Percentiles rank a stretch among this genome's conserved stretches.
phyloP scores from a whole-genome alignment of 1,140 invertebrate species.

The Nixonia krombeini region DNA sequence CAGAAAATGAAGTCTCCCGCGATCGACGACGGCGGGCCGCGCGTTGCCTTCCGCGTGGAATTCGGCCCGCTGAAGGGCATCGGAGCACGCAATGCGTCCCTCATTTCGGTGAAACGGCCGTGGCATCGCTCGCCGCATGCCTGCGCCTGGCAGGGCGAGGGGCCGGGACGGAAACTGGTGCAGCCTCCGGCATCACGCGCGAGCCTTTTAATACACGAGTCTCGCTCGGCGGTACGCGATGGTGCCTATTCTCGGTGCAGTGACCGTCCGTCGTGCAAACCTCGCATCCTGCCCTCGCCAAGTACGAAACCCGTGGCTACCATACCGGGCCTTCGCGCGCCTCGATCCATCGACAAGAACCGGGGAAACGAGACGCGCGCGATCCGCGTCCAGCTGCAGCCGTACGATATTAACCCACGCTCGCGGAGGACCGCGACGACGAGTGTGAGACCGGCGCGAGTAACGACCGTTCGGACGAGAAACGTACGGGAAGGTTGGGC shows the following conservation, averaged over 20 bases:
- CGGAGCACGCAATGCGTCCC: slow-evolving; percentile 4
- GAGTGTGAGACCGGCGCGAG: slow-evolving; percentile 7
- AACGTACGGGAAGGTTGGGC: neutral
- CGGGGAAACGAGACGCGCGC: slow-evolving; percentile 59
- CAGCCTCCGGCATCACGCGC: neutral
- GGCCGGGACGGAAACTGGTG: slow-evolving; percentile 3
- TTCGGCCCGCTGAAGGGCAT: slow-evolving; percentile 19
- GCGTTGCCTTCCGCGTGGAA: too few species aligned
- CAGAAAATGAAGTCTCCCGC: too few species aligned
- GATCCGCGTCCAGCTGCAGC: slow-evolving; percentile 34
- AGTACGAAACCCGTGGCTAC: slow-evolving; percentile 57
- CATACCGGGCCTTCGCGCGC: slow-evolving; percentile 53
- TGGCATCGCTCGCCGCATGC: slow-evolving; percentile 1
- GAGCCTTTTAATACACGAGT: slow-evolving; percentile 23
- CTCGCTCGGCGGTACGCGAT: slow-evolving; percentile 28
- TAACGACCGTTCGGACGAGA: slow-evolving; percentile 1
- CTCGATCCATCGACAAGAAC: slow-evolving; percentile 57
- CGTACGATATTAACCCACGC: slow-evolving; percentile 42
- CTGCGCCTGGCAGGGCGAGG: neutral
- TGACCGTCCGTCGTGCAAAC: slow-evolving; percentile 19
- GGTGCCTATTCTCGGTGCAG: slow-evolving; percentile 41
- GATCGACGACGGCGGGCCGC: too few species aligned
- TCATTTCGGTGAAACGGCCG: slow-evolving; percentile 23
- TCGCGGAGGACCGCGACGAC: slow-evolving; percentile 14
- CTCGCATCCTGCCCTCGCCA: slow-evolving; percentile 52